Conservation (phyloP, 2,797 vertebrate genomes). For the Prunella strophiata region DNA sequence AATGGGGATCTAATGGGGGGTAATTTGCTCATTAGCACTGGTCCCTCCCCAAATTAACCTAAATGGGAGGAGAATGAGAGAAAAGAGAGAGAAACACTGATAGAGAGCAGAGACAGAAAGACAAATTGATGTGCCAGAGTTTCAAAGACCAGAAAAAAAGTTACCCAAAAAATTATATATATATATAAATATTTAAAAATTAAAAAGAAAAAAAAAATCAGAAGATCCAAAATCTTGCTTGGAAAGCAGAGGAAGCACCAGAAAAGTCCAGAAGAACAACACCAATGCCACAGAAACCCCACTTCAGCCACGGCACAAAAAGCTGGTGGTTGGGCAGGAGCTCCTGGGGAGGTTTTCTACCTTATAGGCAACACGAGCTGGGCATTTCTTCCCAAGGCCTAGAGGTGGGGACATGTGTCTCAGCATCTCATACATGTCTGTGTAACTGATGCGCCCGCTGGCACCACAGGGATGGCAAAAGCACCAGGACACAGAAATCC, state of each 20-base stretch:
- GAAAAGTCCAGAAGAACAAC: constrained; percentile 30
- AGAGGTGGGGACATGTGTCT: constrained; percentile 99
- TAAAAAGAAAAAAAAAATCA: background rate
- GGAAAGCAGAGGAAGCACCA: constrained; percentile 49
- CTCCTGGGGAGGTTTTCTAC: constrained; percentile 78
- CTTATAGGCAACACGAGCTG: constrained; percentile 98
- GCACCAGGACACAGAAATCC: constrained; percentile 74
- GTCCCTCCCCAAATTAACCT: background rate
- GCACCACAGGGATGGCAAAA: constrained; percentile 63
- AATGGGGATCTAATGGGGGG: background rate
- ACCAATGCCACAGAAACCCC: constrained; percentile 47
- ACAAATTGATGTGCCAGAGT: constrained; percentile 39
- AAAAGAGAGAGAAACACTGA: constrained; percentile 17
- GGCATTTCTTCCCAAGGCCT: constrained; percentile 99
- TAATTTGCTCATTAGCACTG: background rate
- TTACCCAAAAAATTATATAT: background rate
- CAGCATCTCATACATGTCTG: constrained; percentile 99
- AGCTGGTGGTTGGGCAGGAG: constrained; percentile 62
- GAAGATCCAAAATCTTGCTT: constrained; percentile 23
- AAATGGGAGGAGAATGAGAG: constrained; percentile 12
- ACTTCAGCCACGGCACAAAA: constrained; percentile 64
- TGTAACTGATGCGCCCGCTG: constrained; percentile 99
- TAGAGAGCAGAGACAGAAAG: constrained; percentile 17
- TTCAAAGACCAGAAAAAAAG: background rate
- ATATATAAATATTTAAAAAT: background rate